These are phyloP conservation scores for Sciaenops ocellatus DNA, from an alignment of 2,797 vertebrate species.

Conservation along the genomic window DNA sequence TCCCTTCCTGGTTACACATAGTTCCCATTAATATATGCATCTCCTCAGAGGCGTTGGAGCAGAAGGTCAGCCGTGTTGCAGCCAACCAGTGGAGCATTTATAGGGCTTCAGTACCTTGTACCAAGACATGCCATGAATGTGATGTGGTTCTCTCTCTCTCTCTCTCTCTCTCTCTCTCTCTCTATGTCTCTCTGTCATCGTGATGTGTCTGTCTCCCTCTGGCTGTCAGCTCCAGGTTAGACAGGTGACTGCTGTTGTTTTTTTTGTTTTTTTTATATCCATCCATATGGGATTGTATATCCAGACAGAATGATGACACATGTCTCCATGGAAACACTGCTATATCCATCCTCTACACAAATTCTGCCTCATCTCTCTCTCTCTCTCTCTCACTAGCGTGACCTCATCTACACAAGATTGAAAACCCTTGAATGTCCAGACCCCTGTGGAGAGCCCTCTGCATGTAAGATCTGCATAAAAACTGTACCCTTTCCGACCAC, in stretches of 20 bases:
- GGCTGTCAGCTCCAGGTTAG: conserved; percentile 71
- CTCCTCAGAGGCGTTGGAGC: neutral
- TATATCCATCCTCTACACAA: conserved; percentile 30
- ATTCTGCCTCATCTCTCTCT: conserved; percentile 15
- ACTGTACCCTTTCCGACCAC: conserved; percentile 18
- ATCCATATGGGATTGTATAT: conserved; percentile 35
- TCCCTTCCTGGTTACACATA: neutral
- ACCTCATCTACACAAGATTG: conserved; percentile 36
- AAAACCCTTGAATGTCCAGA: conserved; percentile 59
- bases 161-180: conserved; percentile 25
- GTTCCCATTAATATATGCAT: neutral
- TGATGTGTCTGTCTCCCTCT: conserved; percentile 66
- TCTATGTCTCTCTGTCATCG: conserved; percentile 55
- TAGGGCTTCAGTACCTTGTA: conserved; percentile 35
- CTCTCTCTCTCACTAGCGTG: neutral
- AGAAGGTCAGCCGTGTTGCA: conserved; percentile 24
- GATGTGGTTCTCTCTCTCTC: conserved; percentile 17
- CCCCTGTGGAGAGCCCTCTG: conserved; percentile 45
- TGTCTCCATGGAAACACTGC: conserved; percentile 69
- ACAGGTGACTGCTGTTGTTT: conserved; percentile 44
- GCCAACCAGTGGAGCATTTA: conserved; percentile 33
- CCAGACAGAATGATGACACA: conserved; percentile 55
- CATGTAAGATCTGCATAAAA: conserved; percentile 52
- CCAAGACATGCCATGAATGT: conserved; percentile 31
- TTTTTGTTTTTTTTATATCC: conserved; percentile 5